Conservation (phyloP, 2,888 invertebrate genomes). For the Encarsia formosa region DNA sequence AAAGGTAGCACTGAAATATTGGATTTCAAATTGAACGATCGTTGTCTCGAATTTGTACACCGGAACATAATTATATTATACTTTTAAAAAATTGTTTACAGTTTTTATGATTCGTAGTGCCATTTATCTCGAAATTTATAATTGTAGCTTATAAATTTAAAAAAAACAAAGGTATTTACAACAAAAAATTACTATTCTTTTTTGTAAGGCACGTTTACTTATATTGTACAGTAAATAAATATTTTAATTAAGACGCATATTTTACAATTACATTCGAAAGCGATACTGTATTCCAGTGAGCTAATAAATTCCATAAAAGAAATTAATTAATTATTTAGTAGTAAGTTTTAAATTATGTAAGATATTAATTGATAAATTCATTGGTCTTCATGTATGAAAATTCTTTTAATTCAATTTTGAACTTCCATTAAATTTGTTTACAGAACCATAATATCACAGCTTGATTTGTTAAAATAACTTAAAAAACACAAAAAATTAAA, state of each 20-base stretch:
- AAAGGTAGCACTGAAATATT: not conserved
- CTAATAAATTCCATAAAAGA: too few species aligned
- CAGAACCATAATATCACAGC: too few species aligned
- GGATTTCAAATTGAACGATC: constrained; percentile 18
- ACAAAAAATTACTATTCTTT: constrained; percentile 5
- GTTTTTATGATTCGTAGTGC: constrained; percentile 23
- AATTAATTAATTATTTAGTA: too few species aligned
- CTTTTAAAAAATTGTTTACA: constrained; percentile 19
- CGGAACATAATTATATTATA: constrained; percentile 9
- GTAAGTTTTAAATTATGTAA: too few species aligned
- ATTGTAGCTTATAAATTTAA: constrained; percentile 9
- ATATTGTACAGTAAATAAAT: constrained; percentile 13
- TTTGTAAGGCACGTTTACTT: constrained; percentile 17
- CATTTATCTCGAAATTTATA: constrained; percentile 22
- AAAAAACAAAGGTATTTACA: constrained; percentile 5
- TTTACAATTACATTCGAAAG: too few species aligned
- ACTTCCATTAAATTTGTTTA: too few species aligned
- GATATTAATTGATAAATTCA: too few species aligned
- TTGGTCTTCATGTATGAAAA: too few species aligned
- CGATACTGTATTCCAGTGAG: too few species aligned
- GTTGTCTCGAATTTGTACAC: constrained; percentile 20
- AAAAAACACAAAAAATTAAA: too few species aligned
- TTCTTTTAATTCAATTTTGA: too few species aligned
- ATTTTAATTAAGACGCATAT: not conserved
- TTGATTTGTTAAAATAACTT: too few species aligned